phyloP scores from a whole-genome alignment of 2,888 invertebrate genomes.

The Anodontia alba region DNA sequence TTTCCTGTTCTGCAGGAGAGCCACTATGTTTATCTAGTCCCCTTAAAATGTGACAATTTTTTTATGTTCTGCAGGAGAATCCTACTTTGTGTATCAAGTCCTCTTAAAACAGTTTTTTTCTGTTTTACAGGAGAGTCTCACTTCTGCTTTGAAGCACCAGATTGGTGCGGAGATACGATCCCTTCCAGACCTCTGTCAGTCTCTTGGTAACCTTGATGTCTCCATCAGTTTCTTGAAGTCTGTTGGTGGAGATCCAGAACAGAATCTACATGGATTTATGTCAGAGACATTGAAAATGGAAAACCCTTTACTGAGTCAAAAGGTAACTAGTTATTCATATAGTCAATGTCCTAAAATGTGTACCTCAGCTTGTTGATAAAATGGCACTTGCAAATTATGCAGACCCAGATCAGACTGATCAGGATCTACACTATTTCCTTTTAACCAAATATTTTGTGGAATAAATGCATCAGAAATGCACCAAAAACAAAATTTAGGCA shows the following conservation, averaged over 20 bases:
- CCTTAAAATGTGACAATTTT: too few species aligned
- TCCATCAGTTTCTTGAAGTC: slow-evolving; percentile 64
- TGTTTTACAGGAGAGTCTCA: slow-evolving; percentile 47
- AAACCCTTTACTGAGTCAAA: slow-evolving; percentile 51
- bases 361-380: too few species aligned
- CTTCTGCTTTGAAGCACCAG: slow-evolving; percentile 52
- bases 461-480: too few species aligned
- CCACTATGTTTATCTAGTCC: too few species aligned
- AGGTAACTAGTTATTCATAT: slow-evolving; percentile 47
- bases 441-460: too few species aligned
- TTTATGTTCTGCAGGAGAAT: too few species aligned
- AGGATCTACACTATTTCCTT: background rate
- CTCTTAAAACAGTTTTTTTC: too few species aligned
- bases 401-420: background rate
- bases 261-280: slow-evolving; percentile 68
- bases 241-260: slow-evolving; percentile 49
- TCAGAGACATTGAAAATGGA: slow-evolving; percentile 68
- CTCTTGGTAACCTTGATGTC: slow-evolving; percentile 65
- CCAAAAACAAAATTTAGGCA: too few species aligned
- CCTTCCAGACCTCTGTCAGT: slow-evolving; percentile 61
- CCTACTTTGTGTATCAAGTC: too few species aligned
- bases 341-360: too few species aligned
- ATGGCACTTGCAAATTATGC: background rate
- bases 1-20: too few species aligned
- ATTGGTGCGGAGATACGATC: slow-evolving; percentile 56